Evolutionary conservation across 1,140 invertebrate species (phyloP).

Genomic region (Berghia stephanieae): DNA sequence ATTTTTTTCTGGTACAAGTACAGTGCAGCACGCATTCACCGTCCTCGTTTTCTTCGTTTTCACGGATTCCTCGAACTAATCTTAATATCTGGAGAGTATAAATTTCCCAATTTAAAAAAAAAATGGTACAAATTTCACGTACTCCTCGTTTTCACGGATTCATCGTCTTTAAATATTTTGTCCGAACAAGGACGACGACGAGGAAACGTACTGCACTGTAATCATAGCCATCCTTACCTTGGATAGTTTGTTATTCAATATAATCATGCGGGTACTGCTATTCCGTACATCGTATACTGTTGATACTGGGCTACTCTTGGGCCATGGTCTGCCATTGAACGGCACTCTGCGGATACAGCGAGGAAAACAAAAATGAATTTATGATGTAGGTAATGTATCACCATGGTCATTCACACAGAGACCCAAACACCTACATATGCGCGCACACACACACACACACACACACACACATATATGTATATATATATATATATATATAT

Average conservation of each 20-base stretch:
- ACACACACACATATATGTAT: slow-evolving; percentile 31
- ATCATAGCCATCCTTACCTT: slow-evolving; percentile 32
- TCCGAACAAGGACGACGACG: background rate
- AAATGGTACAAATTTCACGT: too few relatives aligned
- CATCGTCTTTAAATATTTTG: background rate
- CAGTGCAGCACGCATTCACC: too few relatives aligned
- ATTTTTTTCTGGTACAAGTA: too few relatives aligned
- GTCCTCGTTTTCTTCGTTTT: too few relatives aligned
- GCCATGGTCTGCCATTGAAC: slow-evolving; percentile 50
- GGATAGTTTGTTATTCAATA: slow-evolving; percentile 44
- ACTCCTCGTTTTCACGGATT: background rate
- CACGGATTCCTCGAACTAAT: too few relatives aligned
- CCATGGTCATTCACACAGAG: background rate
- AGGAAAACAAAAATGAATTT: background rate
- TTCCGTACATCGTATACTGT: slow-evolving; percentile 51
- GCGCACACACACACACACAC: slow-evolving; percentile 23
- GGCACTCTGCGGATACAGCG: slow-evolving; percentile 34
- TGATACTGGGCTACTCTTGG: slow-evolving; percentile 45
- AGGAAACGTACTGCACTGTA: background rate
- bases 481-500: background rate
- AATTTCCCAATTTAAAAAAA: background rate
- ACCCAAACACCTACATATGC: background rate
- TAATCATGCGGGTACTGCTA: slow-evolving; percentile 44
- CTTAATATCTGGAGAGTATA: background rate
- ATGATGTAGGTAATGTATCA: background rate